Evolutionary conservation across 1,140 invertebrate species (phyloP), one percentile per base, ranked within the genome.

Genomic region (Vanessa atalanta): DNA sequence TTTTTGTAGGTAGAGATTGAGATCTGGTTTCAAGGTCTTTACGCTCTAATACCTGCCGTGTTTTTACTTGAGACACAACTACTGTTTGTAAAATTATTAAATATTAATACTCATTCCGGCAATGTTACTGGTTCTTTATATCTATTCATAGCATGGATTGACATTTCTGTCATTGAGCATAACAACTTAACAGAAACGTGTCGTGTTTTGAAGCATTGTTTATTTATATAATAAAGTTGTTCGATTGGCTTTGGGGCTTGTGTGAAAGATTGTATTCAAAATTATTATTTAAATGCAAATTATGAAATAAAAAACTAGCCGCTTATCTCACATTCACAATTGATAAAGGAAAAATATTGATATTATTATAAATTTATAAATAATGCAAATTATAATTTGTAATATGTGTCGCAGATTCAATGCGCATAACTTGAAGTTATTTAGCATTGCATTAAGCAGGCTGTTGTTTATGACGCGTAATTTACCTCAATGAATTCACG

Each of bases 1-100:
- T 70, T 77, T 77, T 50, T 73, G 13, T 76, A 66, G 37, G 78
- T 20, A 78, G 75, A 79, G 68, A 9, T 47, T 47, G 66, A 74
- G 83, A 84, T 78, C 75, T 71, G 66, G 65, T 75, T 72, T 82
- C 86, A 89, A 90, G 88, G 87, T 83, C 78, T 83, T 67, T 79
- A 84, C 84, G 84, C 82, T 81, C 79, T 77, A 82, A 78, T 87
- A 84, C 73, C 63, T 16, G 51, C 37, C n/a, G 15, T 16, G 51
- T 15, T 53, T 53, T 53, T 53, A 9, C 16, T 53, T 53, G 15
- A n/a, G 7, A 53, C 8, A 53, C n/a, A 53, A 20, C 15, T 16
- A n/a, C 8, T 53, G n/a, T 0, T 6, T 53, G 8, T n/a, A n/a
- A 0, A 31, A 31, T 31, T 31, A 9, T 53, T 53, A 16, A 53